Evolutionary conservation across 2,113 vertebrate genomes (phyloP).

Genomic region (Apodemus speciosus): DNA sequence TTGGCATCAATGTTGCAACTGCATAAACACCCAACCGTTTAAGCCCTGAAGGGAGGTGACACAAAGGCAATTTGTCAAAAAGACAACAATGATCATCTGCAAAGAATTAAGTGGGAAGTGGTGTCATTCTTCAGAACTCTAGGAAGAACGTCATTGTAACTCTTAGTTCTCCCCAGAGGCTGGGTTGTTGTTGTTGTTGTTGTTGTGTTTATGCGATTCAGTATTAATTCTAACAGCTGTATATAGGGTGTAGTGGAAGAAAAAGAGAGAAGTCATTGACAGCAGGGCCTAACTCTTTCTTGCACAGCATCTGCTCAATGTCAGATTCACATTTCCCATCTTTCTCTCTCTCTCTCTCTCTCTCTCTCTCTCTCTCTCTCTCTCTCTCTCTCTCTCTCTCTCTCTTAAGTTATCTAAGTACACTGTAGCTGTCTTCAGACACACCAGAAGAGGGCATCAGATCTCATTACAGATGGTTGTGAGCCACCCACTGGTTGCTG

Average conservation of each 20-base stretch:
- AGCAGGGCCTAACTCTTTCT: neutral
- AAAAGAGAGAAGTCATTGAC: neutral
- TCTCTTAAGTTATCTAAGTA: no score
- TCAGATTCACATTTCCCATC: neutral
- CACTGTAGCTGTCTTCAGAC: no score
- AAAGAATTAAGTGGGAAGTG: neutral
- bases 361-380: no score
- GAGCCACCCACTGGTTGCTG: no score
- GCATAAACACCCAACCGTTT: neutral
- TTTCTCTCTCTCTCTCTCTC: no score
- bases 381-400: no score
- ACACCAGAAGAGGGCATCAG: no score
- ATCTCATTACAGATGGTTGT: no score
- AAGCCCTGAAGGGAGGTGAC: neutral
- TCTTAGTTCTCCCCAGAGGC: no score
- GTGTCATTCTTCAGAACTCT: no score
- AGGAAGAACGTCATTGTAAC: no score
- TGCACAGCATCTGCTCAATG: neutral
- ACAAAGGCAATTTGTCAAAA: neutral
- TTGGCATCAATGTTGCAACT: neutral
- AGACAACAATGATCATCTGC: neutral
- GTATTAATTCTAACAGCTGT: neutral
- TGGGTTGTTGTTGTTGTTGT: neutral
- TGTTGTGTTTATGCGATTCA: neutral
- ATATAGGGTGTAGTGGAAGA: neutral